Conservation (phyloP, 2,797 vertebrate species). For the Lagodon rhomboides region DNA sequence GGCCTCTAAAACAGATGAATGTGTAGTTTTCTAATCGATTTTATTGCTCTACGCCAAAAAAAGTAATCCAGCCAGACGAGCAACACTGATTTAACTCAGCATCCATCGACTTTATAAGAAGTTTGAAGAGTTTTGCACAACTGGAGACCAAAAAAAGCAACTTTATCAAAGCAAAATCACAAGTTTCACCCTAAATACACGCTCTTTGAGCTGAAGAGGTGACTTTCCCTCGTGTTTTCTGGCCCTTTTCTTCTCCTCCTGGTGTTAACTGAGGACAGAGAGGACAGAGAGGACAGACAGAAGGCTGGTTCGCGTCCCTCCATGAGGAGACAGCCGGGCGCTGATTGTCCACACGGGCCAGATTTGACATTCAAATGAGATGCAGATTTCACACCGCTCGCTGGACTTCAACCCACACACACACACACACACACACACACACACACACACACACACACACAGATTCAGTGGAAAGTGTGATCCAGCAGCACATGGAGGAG, state of each 20-base stretch:
- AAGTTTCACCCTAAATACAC: background rate
- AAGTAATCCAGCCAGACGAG: too few species aligned
- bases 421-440: too few species aligned
- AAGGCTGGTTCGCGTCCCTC: constrained; percentile 47
- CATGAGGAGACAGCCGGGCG: constrained; percentile 43
- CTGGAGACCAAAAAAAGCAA: background rate
- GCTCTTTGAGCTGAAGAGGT: background rate
- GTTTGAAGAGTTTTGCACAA: constrained; percentile 3
- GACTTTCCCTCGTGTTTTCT: background rate
- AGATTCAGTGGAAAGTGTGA: too few species aligned
- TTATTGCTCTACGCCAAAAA: background rate
- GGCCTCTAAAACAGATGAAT: background rate
- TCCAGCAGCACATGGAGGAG: background rate
- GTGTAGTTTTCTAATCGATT: background rate
- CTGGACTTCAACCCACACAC: constrained; percentile 4
- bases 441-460: too few species aligned
- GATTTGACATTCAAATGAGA: constrained; percentile 76
- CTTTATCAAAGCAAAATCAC: background rate
- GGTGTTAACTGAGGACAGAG: constrained; percentile 18
- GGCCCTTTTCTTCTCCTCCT: background rate
- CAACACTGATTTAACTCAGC: too few species aligned
- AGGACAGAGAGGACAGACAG: constrained; percentile 28
- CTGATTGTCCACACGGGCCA: constrained; percentile 52
- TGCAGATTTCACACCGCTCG: constrained; percentile 64
- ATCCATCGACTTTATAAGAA: background rate